These are phyloP conservation scores for Dichetophora obliterata DNA, from an alignment of 2,888 invertebrate genomes.

Conservation along the genomic window DNA sequence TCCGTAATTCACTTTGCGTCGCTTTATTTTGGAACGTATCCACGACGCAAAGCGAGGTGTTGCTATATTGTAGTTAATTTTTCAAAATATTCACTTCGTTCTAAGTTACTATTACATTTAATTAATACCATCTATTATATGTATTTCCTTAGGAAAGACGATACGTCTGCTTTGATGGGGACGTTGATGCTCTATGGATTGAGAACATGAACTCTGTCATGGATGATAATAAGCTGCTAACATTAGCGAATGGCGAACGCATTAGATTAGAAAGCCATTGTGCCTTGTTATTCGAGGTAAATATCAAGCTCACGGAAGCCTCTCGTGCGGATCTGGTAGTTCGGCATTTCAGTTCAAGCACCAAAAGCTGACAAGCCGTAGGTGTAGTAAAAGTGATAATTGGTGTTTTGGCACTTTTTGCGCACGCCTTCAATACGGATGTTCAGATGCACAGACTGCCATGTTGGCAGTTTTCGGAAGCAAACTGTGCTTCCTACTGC, in stretches of 20 bases:
- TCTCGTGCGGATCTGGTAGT: not conserved
- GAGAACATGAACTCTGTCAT: constrained; percentile 98
- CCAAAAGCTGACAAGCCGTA: not conserved
- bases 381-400: constrained; percentile 3
- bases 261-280: constrained; percentile 86
- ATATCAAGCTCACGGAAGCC: constrained; percentile 8
- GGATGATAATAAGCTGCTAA: constrained; percentile 93
- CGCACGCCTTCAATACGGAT: not conserved
- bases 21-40: no score
- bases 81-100: no score
- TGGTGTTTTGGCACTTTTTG: constrained; percentile 8
- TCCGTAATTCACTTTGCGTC: no score
- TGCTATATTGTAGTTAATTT: no score
- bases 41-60: no score
- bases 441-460: not conserved
- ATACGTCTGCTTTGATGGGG: constrained; percentile 93
- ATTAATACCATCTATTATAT: constrained; percentile 62
- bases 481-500: not conserved
- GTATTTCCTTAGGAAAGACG: constrained; percentile 75
- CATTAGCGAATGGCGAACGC: constrained; percentile 91
- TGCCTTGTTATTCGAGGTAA: constrained; percentile 86
- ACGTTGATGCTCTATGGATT: constrained; percentile 95
- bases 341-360: not conserved
- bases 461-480: not conserved
- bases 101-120: not conserved